A percentile compares a stretch with the other conserved stretches of the same genome.
Evolutionary conservation across 2,888 invertebrate species (phyloP).

Genomic region (Eudemis profundana): DNA sequence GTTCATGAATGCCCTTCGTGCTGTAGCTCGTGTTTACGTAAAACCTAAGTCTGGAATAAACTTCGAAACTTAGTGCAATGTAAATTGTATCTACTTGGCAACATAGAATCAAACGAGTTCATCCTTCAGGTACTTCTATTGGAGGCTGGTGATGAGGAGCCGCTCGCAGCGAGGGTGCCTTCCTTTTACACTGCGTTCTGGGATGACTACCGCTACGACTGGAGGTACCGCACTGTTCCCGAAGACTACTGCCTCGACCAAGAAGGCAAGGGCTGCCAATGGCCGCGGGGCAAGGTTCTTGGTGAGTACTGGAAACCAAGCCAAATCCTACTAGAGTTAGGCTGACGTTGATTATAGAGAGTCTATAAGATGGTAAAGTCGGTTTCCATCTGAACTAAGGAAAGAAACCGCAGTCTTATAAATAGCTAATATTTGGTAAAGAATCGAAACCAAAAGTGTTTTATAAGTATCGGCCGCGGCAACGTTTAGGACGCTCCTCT

Average conservation of each 20-base stretch:
- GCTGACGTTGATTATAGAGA: too few relatives aligned
- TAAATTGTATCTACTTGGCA: neutral
- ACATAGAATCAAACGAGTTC: neutral
- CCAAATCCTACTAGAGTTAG: neutral
- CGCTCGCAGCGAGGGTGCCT: constrained; percentile 84
- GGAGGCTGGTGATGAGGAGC: constrained; percentile 87
- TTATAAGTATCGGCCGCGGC: too few relatives aligned
- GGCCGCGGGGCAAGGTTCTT: constrained; percentile 89
- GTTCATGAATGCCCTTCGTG: too few relatives aligned
- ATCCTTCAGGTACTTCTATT: constrained; percentile 62
- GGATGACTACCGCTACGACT: constrained; percentile 85
- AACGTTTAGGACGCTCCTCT: too few relatives aligned
- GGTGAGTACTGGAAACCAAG: constrained; percentile 65
- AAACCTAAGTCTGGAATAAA: too few relatives aligned
- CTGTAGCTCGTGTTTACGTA: too few relatives aligned
- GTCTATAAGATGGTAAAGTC: too few relatives aligned
- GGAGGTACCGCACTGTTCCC: constrained; percentile 87
- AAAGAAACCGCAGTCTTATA: too few relatives aligned
- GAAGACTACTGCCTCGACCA: constrained; percentile 85
- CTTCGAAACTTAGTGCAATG: too few relatives aligned
- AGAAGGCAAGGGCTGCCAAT: constrained; percentile 83
- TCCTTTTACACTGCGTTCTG: constrained; percentile 84
- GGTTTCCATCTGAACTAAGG: too few relatives aligned
- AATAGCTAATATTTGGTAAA: too few relatives aligned
- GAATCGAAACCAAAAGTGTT: too few relatives aligned